Percentiles rank a stretch among this genome's conserved stretches.
These are phyloP conservation scores for Leucozona laternaria DNA, from an alignment of 2,888 invertebrate genomes.

Conservation along the genomic window DNA sequence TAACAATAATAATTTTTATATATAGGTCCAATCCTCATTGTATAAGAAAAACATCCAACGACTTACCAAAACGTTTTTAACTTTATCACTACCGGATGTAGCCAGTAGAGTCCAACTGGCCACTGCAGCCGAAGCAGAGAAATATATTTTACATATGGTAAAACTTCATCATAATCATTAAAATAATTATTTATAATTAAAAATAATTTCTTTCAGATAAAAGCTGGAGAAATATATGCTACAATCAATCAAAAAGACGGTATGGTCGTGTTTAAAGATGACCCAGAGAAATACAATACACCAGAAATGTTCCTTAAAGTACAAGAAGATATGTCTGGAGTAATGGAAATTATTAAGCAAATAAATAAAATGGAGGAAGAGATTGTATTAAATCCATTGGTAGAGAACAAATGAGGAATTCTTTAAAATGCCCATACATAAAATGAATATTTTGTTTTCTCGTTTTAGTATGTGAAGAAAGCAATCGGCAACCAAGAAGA, in stretches of 20 bases:
- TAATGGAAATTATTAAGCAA: constrained; percentile 94
- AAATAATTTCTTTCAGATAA: constrained; percentile 88
- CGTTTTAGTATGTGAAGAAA: constrained; percentile 86
- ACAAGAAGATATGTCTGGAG: constrained; percentile 93
- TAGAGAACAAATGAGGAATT: constrained; percentile 76
- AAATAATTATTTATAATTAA: not conserved
- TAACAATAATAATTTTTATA: constrained; percentile 9
- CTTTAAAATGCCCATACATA: not conserved
- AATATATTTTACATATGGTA: constrained; percentile 97
- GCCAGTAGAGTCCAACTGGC: constrained; percentile 93
- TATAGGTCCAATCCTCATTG: constrained; percentile 92
- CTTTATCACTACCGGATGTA: constrained; percentile 89
- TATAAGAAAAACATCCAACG: constrained; percentile 98
- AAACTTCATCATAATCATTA: constrained; percentile 76
- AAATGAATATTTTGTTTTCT: constrained; percentile 60
- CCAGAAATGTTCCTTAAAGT: constrained; percentile 93
- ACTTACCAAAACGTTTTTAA: constrained; percentile 92
- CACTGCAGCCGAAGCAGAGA: constrained; percentile 94
- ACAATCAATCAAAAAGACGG: constrained; percentile 99
- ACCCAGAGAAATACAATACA: constrained; percentile 97
- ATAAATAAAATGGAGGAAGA: constrained; percentile 97
- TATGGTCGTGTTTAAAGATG: constrained; percentile 98
- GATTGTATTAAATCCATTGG: constrained; percentile 95
- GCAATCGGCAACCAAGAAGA: constrained; percentile 87
- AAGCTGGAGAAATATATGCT: constrained; percentile 98